Percentiles rank a stretch among this genome's conserved stretches.
Evolutionary conservation across 2,797 vertebrate species (phyloP).

Genomic region (Tenualosa ilisha): DNA sequence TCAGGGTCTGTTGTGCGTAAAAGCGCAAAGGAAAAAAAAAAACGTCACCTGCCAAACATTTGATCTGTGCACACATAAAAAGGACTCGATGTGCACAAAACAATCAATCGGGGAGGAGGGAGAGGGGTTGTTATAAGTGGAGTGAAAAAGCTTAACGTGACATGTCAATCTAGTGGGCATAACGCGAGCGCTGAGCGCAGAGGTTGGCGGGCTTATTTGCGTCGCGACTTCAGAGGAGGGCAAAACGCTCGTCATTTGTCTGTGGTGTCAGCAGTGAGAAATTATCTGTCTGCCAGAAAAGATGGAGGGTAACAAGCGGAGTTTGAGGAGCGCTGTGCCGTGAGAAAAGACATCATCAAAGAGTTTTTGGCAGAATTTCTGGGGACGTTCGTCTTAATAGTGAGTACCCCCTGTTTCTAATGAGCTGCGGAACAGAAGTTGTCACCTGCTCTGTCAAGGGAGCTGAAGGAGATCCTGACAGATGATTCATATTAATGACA

Average conservation of each 20-base stretch:
- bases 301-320: conserved; percentile 74
- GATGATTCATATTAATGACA: conserved; percentile 6
- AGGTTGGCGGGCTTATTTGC: conserved; percentile 40
- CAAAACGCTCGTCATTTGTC: conserved; percentile 57
- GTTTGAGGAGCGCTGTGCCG: conserved; percentile 79
- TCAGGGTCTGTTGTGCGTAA: neutral
- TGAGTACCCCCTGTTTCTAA: conserved; percentile 75
- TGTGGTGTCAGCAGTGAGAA: conserved; percentile 62
- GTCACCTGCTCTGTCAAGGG: neutral
- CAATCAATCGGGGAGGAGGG: neutral
- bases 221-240: conserved; percentile 52
- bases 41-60: neutral
- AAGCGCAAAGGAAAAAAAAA: neutral
- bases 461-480: neutral
- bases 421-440: too few relatives aligned
- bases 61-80: neutral
- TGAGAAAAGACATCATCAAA: conserved; percentile 83
- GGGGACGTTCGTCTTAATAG: conserved; percentile 90
- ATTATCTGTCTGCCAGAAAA: conserved; percentile 50
- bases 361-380: conserved; percentile 93
- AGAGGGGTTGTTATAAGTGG: neutral
- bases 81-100: neutral
- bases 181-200: conserved; percentile 52
- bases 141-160: conserved; percentile 47
- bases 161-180: conserved; percentile 40